Conservation (phyloP, 2,797 vertebrate genomes). For the Gallirallus australis region DNA sequence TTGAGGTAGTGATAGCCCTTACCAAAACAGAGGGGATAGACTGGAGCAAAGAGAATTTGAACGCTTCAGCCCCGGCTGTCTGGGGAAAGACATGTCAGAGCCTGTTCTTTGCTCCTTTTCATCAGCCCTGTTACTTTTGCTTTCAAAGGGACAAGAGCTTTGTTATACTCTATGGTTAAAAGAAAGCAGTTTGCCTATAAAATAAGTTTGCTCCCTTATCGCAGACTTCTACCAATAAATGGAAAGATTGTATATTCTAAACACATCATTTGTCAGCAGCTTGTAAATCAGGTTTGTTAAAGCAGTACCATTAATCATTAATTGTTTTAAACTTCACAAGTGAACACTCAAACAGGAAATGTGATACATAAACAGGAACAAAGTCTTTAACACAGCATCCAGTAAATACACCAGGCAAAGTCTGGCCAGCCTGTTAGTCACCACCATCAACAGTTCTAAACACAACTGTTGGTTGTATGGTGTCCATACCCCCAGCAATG, state of each 20-base stretch:
- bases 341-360: slow-evolving; percentile 62
- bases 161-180: not conserved
- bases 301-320: slow-evolving; percentile 33
- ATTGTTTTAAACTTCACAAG: slow-evolving; percentile 68
- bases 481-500: not conserved
- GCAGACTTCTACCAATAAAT: not conserved
- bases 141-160: not conserved
- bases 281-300: slow-evolving; percentile 44
- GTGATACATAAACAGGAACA: slow-evolving; percentile 55
- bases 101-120: not conserved
- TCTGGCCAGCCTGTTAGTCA: not conserved
- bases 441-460: not conserved
- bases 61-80: not conserved
- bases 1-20: not conserved
- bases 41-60: not conserved
- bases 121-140: not conserved
- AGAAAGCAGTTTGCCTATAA: not conserved
- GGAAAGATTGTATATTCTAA: not conserved
- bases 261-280: slow-evolving; percentile 62
- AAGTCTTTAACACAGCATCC: slow-evolving; percentile 8
- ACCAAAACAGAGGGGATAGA: not conserved
- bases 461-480: not conserved
- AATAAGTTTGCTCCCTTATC: not conserved
- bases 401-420: not conserved
- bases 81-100: not conserved